Evolutionary conservation across 2,797 vertebrate species (phyloP), one percentile per base, ranked within the genome.

Genomic region (Lagocephalus sceleratus): DNA sequence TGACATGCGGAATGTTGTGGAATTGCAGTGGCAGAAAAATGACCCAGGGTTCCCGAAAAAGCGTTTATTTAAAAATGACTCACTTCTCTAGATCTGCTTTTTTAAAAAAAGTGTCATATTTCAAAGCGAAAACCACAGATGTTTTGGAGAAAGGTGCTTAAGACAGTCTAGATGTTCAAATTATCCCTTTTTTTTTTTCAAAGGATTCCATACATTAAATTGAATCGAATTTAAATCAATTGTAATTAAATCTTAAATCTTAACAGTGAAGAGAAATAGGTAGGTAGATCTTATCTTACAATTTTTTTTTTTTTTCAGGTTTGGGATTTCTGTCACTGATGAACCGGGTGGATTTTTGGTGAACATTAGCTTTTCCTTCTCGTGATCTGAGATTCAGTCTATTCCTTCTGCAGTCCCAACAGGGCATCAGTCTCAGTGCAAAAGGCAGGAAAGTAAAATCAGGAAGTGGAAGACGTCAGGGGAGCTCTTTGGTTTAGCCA

Each of bases 201-300:
- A 42, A 32, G 6, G 70, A 45, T 47, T 41, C 1, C 66, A 58
- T 17, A 68, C 51, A 65, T 54, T 6, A 66, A 66, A n/a, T n/a
- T n/a, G n/a, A 57, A 50, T 39, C 6, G 68, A 47, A 54, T 32
- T 62, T 23, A 58, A 29, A 69, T 17, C 40, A 48, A 8, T 50
- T 19, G 45, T 65, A 39, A 41, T 38, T 46, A 43, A n/a, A 20
- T 64, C 14, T 25, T 46, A 20, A n/a, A 14, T n/a, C 17, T 64
- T 87, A 67, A 79, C 84, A 88, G 88, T 89, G 84, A 89, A 91
- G 85, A 90, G 87, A 87, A 88, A 85, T 79, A 78, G 73, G 67
- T 65, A 81, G 63, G 63, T 60, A 50, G 66, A 68, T 29, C 5
- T 29, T 9, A 26, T 69, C 10, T 61, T 53, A 47, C 71, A 66